These are phyloP conservation scores for Horisme vitalbata DNA, from an alignment of 2,888 invertebrate species.

Conservation along the genomic window DNA sequence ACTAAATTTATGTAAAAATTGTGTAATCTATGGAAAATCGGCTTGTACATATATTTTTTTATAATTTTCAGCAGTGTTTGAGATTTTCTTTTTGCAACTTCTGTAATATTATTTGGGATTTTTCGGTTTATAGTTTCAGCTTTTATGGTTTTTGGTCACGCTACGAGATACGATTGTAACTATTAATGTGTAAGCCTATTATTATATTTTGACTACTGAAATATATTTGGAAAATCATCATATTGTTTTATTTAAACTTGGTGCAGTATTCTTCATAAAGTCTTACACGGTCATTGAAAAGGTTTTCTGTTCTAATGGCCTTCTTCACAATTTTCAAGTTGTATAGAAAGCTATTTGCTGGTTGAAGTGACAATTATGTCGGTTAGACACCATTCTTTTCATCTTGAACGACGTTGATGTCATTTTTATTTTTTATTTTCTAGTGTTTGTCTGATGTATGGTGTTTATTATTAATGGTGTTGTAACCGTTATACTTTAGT, in stretches of 20 bases:
- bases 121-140: conserved; percentile 18
- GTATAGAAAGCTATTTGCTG: too few relatives aligned
- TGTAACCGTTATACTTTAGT: too few relatives aligned
- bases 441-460: too few relatives aligned
- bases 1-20: conserved; percentile 66
- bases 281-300: too few relatives aligned
- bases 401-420: too few relatives aligned
- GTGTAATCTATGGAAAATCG: conserved; percentile 60
- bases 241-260: conserved; percentile 27
- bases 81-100: conserved; percentile 34
- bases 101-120: conserved; percentile 39
- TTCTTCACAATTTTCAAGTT: too few relatives aligned
- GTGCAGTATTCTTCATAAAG: too few relatives aligned
- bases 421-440: too few relatives aligned
- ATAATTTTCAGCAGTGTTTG: conserved; percentile 35
- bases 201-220: conserved; percentile 84
- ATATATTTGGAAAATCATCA: conserved; percentile 77
- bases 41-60: conserved; percentile 56
- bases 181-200: conserved; percentile 81
- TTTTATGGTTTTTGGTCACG: conserved; percentile 47
- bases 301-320: too few relatives aligned
- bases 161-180: conserved; percentile 78
- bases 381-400: too few relatives aligned
- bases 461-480: too few relatives aligned
- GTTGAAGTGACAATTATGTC: too few relatives aligned